Percentiles rank a stretch among this genome's conserved stretches.
phyloP scores from a whole-genome alignment of 2,797 vertebrate genomes.

The Manis javanica region DNA sequence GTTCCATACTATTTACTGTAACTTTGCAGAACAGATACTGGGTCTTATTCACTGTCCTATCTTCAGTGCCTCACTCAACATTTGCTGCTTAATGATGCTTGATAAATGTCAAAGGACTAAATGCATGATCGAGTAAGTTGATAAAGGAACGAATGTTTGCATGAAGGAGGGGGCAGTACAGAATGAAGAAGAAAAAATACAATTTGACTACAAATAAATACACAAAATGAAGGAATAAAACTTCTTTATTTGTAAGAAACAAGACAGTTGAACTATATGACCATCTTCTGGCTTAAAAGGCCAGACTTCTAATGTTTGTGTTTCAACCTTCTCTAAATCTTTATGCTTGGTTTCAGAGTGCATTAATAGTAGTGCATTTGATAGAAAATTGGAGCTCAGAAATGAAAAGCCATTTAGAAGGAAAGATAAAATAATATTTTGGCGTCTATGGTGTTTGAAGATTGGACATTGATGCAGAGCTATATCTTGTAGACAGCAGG shows the following conservation, averaged over 20 bases:
- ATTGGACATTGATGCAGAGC: neutral
- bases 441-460: neutral
- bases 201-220: neutral
- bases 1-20: neutral
- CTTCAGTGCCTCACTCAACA: neutral
- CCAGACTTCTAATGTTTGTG: neutral
- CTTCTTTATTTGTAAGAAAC: neutral
- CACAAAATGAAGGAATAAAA: neutral
- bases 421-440: neutral
- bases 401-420: neutral
- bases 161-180: neutral
- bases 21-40: neutral
- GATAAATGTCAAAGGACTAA: neutral
- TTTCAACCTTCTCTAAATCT: neutral
- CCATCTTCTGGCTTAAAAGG: neutral
- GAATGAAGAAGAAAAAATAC: neutral
- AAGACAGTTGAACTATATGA: neutral
- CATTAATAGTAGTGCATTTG: neutral
- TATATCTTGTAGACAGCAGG: neutral
- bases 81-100: neutral
- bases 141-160: neutral
- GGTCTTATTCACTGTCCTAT: neutral
- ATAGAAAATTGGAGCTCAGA: neutral
- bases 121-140: neutral
- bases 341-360: neutral